Conservation (phyloP, 1,140 invertebrate genomes). For the Papilio dardanus region DNA sequence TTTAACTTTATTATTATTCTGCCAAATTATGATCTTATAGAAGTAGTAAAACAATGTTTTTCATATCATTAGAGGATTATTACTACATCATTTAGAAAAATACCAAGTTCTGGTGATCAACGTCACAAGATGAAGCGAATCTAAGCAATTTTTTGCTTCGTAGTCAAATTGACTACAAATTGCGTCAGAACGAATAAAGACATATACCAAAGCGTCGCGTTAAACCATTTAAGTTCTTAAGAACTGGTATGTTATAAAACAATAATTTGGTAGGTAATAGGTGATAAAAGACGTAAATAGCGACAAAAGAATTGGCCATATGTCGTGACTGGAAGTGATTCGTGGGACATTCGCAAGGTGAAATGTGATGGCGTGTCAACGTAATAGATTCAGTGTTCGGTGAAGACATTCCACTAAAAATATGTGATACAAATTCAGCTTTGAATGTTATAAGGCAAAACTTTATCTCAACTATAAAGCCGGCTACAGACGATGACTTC, state of each 20-base stretch:
- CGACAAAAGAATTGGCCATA: conserved; percentile 14
- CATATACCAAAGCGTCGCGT: neutral
- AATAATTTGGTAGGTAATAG: neutral
- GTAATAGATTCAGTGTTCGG: conserved; percentile 15
- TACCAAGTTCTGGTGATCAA: no score
- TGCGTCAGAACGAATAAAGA: neutral
- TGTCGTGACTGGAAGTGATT: conserved; percentile 48
- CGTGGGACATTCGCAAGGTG: conserved; percentile 36
- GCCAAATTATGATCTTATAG: no score
- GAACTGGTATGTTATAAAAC: neutral
- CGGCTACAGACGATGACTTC: no score
- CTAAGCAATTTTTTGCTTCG: neutral
- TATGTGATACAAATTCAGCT: no score
- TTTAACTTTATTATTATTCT: neutral
- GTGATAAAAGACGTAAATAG: conserved; percentile 25
- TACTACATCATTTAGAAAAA: no score
- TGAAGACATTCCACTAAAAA: neutral
- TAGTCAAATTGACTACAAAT: neutral
- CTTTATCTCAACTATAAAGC: no score
- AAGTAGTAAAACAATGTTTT: neutral
- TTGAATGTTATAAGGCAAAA: no score
- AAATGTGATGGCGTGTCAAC: conserved; percentile 37
- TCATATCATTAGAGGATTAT: no score
- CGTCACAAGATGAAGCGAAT: no score
- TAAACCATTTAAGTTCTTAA: neutral